phyloP scores from a whole-genome alignment of 2,797 vertebrate species.

The Synaphobranchus kaupii region DNA sequence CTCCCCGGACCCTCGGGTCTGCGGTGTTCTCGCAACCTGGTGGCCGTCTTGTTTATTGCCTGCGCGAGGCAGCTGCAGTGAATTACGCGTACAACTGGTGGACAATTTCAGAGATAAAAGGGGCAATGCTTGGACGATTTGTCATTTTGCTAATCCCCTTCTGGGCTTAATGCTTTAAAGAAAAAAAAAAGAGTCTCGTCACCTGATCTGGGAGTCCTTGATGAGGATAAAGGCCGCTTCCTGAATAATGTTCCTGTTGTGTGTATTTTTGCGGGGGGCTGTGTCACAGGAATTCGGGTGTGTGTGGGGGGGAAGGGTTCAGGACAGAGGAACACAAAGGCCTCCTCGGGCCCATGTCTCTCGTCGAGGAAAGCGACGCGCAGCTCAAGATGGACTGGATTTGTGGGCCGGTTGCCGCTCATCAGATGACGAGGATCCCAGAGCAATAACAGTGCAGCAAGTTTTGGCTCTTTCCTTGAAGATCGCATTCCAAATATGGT shows the following conservation, averaged over 20 bases:
- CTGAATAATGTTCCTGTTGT: constrained; percentile 12
- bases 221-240: constrained; percentile 27
- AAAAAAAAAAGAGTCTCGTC: constrained; percentile 16
- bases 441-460: background rate
- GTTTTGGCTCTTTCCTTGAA: background rate
- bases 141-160: constrained; percentile 20
- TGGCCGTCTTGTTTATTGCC: constrained; percentile 4
- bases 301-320: background rate
- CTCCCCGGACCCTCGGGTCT: background rate
- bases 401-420: background rate
- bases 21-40: background rate
- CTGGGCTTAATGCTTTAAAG: constrained; percentile 23
- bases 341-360: background rate
- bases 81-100: constrained; percentile 23
- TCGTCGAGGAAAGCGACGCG: background rate
- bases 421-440: background rate
- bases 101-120: constrained; percentile 24
- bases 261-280: background rate
- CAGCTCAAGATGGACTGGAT: background rate
- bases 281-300: constrained; percentile 2
- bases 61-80: constrained; percentile 14
- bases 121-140: constrained; percentile 38
- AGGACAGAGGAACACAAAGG: background rate
- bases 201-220: constrained; percentile 30
- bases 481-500: background rate